These are phyloP conservation scores for Apotomis betuletana DNA, from an alignment of 2,888 invertebrate species.

Conservation along the genomic window DNA sequence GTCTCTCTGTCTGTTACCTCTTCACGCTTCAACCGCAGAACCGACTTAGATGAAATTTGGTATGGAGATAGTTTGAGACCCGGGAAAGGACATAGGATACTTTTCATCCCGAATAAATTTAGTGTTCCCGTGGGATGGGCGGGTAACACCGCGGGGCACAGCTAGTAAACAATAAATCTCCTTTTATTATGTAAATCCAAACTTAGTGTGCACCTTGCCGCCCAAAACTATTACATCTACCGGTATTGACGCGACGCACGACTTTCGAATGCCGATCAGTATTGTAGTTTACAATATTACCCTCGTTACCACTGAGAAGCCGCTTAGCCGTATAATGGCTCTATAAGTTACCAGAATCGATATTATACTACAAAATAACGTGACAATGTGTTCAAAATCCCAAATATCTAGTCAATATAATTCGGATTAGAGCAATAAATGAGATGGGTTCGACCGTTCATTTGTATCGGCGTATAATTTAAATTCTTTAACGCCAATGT, in stretches of 20 bases:
- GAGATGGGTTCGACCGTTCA: slow-evolving; percentile 78
- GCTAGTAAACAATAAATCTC: slow-evolving; percentile 38
- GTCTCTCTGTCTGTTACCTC: too few relatives aligned
- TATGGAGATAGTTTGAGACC: too few relatives aligned
- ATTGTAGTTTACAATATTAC: slow-evolving; percentile 32
- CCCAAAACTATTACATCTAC: slow-evolving; percentile 42
- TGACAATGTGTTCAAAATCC: slow-evolving; percentile 70
- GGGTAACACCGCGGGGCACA: too few relatives aligned
- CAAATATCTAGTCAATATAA: slow-evolving; percentile 79
- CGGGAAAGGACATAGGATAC: too few relatives aligned
- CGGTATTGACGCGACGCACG: slow-evolving; percentile 39
- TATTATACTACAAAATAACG: slow-evolving; percentile 69
- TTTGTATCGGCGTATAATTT: slow-evolving; percentile 83
- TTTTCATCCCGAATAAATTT: too few relatives aligned
- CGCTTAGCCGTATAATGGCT: slow-evolving; percentile 49
- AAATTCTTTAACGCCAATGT: slow-evolving; percentile 84
- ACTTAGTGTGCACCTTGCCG: slow-evolving; percentile 29
- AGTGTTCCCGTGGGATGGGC: too few relatives aligned
- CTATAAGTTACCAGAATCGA: slow-evolving; percentile 54
- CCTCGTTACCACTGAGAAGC: slow-evolving; percentile 22
- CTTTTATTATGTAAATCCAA: slow-evolving; percentile 37
- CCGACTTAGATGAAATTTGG: too few relatives aligned
- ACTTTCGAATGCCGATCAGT: slow-evolving; percentile 39
- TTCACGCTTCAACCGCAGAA: too few relatives aligned
- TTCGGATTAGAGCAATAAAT: slow-evolving; percentile 82